Evolutionary conservation across 2,888 invertebrate genomes (phyloP), one percentile per base, ranked within the genome.

Genomic region (Psylliodes chrysocephalus): DNA sequence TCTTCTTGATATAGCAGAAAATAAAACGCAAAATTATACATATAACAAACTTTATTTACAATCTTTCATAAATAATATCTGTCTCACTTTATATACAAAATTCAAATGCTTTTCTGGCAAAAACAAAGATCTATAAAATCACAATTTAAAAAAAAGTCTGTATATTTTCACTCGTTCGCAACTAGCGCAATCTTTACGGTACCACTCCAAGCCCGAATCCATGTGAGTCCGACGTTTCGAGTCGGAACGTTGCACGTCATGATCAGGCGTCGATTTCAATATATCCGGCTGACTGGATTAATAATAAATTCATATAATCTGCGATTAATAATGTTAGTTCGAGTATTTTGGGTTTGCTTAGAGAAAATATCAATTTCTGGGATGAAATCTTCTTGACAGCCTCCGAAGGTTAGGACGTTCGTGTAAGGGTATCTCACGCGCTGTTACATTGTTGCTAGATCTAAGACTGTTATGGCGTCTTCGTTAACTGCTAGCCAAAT

Each of bases 401-500:
- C 98, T 1, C 98, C 98, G 78, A 98, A 98, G 0, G 97, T 93
- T 63, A 97, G 91, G 12, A 98, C 93, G 60, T 92, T 91, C 28
- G 89, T 90, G 81, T 96, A 96, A 47, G 94, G 91, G 81, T 96
- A 96, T 53, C 93, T 88, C 1, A 91, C 91, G 63, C 94, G 85
- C 54, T 93, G 90, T 30, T 92, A 88, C 95, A 97, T 95, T 0
- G 95, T 93, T 10, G 92, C 91, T 56, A 94, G 84, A 78, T 97
- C 96, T 19, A 97, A 84, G 56, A 96, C 89, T 4, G 95, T 93
- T 25, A 97, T 91, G 4, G 94, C 93, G 73, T 97, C 96, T 78
- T 98, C 98, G 2, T 92, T 92, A 7, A 98, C 93, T 6, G 96
- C 96, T 73, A 98, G 85, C 95, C 94, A 94, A 30, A 90, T 90